Evolutionary conservation across 1,140 invertebrate species (phyloP).

Genomic region (Tribolium madens): DNA sequence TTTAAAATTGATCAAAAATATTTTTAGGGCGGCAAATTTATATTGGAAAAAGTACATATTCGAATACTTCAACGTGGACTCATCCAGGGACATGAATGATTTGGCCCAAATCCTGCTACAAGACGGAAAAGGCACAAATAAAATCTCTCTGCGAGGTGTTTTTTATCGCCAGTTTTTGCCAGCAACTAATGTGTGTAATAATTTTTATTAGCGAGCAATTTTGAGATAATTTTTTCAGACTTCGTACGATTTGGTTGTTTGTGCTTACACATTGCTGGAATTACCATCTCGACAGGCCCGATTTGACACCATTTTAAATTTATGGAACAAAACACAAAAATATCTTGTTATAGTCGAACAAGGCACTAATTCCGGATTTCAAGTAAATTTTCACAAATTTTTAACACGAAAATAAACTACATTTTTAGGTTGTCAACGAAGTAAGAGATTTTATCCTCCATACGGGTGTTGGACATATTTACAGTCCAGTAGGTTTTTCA

Average conservation of each 20-base stretch:
- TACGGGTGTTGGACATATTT: constrained; percentile 71
- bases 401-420: too few species aligned
- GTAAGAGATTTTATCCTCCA: constrained; percentile 79
- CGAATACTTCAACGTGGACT: constrained; percentile 88
- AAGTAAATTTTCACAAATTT: constrained; percentile 64
- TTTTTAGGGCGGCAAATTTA: constrained; percentile 76
- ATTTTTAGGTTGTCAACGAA: constrained; percentile 75
- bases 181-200: constrained; percentile 69
- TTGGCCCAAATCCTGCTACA: constrained; percentile 79
- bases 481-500: constrained; percentile 78
- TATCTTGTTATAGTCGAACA: constrained; percentile 88
- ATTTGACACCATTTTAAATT: constrained; percentile 77
- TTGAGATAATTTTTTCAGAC: constrained; percentile 67
- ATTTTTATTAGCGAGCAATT: constrained; percentile 20
- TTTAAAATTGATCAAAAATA: too few species aligned
- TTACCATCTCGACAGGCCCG: constrained; percentile 75
- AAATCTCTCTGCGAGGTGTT: constrained; percentile 71
- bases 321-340: constrained; percentile 88
- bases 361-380: constrained; percentile 84
- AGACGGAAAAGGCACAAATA: constrained; percentile 72
- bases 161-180: constrained; percentile 88
- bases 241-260: constrained; percentile 84
- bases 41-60: constrained; percentile 78
- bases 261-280: constrained; percentile 86
- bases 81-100: constrained; percentile 83